Conservation (phyloP, 2,888 invertebrate species). For the Leptopilina syphax region DNA sequence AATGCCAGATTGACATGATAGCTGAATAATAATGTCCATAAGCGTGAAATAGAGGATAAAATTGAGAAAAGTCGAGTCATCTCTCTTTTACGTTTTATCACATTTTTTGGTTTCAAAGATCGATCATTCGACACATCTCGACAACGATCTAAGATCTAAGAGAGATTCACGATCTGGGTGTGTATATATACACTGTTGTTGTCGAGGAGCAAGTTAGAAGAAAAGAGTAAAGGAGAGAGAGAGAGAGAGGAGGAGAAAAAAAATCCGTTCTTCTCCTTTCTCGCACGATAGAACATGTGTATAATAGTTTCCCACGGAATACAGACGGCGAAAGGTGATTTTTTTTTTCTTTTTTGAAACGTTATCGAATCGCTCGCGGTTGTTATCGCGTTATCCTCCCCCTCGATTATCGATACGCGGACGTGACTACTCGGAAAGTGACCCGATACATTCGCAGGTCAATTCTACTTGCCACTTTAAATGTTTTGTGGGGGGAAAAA, state of each 20-base stretch:
- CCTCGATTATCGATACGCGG: constrained; percentile 64
- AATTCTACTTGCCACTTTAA: neutral
- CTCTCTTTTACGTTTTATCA: constrained; percentile 10
- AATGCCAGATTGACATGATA: constrained; percentile 30
- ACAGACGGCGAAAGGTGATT: constrained; percentile 48
- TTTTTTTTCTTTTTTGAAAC: constrained; percentile 41
- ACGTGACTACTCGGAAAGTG: constrained; percentile 63
- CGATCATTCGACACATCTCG: constrained; percentile 39
- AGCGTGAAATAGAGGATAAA: constrained; percentile 29
- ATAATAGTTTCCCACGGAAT: constrained; percentile 58
- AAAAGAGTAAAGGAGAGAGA: too few relatives aligned
- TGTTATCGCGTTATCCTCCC: constrained; percentile 59
- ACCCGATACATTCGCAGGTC: constrained; percentile 38
- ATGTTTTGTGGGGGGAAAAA: neutral
- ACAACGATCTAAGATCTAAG: constrained; percentile 42
- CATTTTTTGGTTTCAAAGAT: constrained; percentile 19
- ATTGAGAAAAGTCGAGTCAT: constrained; percentile 36
- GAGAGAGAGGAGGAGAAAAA: constrained; percentile 28
- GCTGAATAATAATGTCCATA: constrained; percentile 14
- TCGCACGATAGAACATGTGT: constrained; percentile 41
- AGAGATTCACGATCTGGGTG: constrained; percentile 51
- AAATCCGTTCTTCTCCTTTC: constrained; percentile 55
- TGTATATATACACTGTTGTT: neutral
- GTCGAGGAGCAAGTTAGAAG: constrained; percentile 31
- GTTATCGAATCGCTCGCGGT: constrained; percentile 54